These are phyloP conservation scores for Drosophila tristis DNA, from an alignment of 1,140 invertebrate species.

Conservation along the genomic window DNA sequence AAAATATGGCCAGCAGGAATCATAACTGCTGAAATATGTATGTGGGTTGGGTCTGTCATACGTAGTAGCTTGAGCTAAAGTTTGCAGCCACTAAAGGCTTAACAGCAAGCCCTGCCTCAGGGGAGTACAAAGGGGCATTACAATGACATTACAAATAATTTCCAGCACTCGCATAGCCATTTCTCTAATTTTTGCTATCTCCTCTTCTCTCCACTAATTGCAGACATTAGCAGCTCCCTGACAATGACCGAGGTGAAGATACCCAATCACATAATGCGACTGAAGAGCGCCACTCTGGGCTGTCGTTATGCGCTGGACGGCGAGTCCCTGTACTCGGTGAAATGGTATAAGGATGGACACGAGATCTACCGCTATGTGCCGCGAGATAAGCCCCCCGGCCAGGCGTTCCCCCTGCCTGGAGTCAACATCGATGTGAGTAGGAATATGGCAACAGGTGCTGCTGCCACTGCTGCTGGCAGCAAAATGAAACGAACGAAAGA, in stretches of 20 bases:
- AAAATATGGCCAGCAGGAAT: slow-evolving; percentile 48
- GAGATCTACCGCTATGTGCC: slow-evolving; percentile 94
- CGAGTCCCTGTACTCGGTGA: slow-evolving; percentile 92
- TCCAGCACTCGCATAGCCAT: slow-evolving; percentile 43
- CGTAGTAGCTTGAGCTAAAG: background rate
- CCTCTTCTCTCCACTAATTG: slow-evolving; percentile 52
- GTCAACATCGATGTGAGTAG: slow-evolving; percentile 92
- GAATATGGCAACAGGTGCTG: background rate
- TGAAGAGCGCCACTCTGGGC: slow-evolving; percentile 89
- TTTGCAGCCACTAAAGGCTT: no score
- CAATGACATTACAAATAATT: slow-evolving; percentile 62
- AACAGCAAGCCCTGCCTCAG: background rate
- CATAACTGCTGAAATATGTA: slow-evolving; percentile 34
- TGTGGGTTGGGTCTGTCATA: slow-evolving; percentile 15
- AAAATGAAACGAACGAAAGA: slow-evolving; percentile 1
- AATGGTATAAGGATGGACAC: slow-evolving; percentile 95
- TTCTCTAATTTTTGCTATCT: slow-evolving; percentile 9
- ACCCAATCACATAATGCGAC: slow-evolving; percentile 88
- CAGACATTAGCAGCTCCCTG: slow-evolving; percentile 85
- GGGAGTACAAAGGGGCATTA: slow-evolving; percentile 3
- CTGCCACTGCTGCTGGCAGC: background rate
- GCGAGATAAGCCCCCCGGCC: slow-evolving; percentile 88
- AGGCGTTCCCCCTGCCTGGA: slow-evolving; percentile 90
- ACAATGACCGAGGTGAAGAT: slow-evolving; percentile 88
- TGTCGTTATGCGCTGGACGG: slow-evolving; percentile 92